Conservation (phyloP, 2,113 vertebrate genomes). For the Sphaerodactylus townsendi region DNA sequence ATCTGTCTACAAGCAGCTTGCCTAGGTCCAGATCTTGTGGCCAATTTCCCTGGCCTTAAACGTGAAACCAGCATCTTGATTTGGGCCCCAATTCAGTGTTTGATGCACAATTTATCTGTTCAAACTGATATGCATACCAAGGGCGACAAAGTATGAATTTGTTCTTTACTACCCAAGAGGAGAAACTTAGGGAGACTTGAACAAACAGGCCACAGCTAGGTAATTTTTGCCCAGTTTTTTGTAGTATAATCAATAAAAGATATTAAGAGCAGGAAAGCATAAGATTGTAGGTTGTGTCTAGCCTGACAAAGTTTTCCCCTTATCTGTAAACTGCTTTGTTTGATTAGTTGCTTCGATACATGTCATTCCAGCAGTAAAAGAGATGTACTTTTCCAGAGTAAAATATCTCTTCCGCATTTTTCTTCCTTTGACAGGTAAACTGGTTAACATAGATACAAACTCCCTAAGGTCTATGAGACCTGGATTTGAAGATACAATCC, state of each 20-base stretch:
- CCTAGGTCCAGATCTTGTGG: too few relatives aligned
- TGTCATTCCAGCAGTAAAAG: background rate
- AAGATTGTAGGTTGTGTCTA: background rate
- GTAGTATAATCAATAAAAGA: background rate
- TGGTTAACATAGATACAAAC: constrained; percentile 94
- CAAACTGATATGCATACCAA: too few relatives aligned
- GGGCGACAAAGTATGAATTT: background rate
- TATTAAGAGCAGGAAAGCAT: background rate
- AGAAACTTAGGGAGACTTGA: background rate
- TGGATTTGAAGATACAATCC: constrained; percentile 93
- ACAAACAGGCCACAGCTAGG: background rate
- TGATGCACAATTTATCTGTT: too few relatives aligned
- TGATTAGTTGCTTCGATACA: background rate
- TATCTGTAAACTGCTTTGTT: background rate
- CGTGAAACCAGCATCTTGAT: too few relatives aligned
- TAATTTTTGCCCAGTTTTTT: background rate
- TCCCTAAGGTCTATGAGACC: constrained; percentile 93
- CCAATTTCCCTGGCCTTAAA: too few relatives aligned
- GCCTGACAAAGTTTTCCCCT: too few relatives aligned
- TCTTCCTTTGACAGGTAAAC: constrained; percentile 83
- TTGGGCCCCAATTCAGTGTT: too few relatives aligned
- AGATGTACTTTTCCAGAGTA: background rate
- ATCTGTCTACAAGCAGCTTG: too few relatives aligned
- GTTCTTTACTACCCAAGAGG: background rate
- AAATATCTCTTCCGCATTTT: background rate